These are phyloP conservation scores for Falco rusticolus DNA, from an alignment of 2,797 vertebrate genomes.

Conservation along the genomic window DNA sequence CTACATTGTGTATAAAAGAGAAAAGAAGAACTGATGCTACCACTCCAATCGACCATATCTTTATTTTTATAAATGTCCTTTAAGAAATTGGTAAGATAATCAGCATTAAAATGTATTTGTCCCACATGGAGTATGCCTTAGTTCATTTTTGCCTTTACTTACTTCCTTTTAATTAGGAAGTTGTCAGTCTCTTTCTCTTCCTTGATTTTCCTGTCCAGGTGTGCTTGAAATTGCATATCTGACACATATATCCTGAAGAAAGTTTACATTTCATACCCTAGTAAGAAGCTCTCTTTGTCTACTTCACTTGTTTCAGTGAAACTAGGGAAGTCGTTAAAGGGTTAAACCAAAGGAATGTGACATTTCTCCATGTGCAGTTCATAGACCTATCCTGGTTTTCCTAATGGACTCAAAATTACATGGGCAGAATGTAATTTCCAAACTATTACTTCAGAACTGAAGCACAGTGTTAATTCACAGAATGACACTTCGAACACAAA, in stretches of 20 bases:
- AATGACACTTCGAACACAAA: background rate
- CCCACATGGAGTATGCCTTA: background rate
- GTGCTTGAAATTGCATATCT: background rate
- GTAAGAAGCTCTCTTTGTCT: constrained; percentile 46
- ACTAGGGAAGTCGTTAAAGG: constrained; percentile 35
- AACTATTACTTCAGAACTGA: background rate
- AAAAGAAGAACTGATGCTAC: background rate
- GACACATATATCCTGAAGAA: background rate
- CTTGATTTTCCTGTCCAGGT: background rate
- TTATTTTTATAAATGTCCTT: background rate
- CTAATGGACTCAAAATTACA: constrained; percentile 64
- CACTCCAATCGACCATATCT: background rate
- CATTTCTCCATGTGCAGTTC: constrained; percentile 74
- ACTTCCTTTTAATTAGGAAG: background rate
- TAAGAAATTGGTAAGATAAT: background rate
- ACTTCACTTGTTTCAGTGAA: constrained; percentile 18
- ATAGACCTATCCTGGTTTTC: constrained; percentile 63
- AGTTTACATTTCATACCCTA: background rate
- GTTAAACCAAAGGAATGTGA: constrained; percentile 78
- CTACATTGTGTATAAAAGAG: background rate
- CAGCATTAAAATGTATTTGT: background rate
- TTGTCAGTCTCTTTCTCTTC: background rate
- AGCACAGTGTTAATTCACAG: background rate
- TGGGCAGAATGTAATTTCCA: constrained; percentile 49
- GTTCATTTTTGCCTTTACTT: background rate